Evolutionary conservation across 2,797 vertebrate genomes (phyloP), one percentile per base, ranked within the genome.

Genomic region (Botia almorhae): DNA sequence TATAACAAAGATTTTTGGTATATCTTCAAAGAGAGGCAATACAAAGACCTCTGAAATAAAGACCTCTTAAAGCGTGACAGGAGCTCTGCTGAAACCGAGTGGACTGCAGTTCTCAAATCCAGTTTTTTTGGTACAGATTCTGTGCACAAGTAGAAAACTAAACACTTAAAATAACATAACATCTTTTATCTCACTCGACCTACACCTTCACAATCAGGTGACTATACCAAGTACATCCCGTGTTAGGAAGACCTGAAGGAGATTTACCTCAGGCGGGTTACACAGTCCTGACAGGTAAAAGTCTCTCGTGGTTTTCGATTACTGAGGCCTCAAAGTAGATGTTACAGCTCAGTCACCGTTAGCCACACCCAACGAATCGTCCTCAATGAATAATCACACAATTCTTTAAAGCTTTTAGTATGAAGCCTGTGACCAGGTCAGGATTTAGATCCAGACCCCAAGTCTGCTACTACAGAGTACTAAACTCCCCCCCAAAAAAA

Each of bases 1-100:
- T 86, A 91, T 86, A 92, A 93, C 93, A 94, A 95, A 93, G 92
- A 94, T 95, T 95, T 95, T 95, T 95, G 94, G 94, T 95, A 94
- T 95, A 93, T 94, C 91, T 93, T 93, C 92, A 93, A 93, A 91
- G 91, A 85, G 89, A 87, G 85, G 92, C 82, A 90, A 90, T 90
- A 91, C 90, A 78, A 87, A 88, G 8, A 88, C 91, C 93, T 89
- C 91, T 85, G 87, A 90, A 92, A 90, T 85, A 89, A 87, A 65
- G 69, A 72, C 79, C 84, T 82, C 83, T 84, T 74, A 86, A 65
- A 83, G 84, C 72, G 64, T 82, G 84, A 92, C 87, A 87, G 89
- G 88, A 89, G 76, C 89, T 87, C 92, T 91, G 86, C 88, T 91
- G 86, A 90, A 82, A 90, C 90, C 87, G 90, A 91, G 91, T 91